A percentile compares a stretch with the other conserved stretches of the same genome.
These are phyloP conservation scores for Balearica regulorum DNA, from an alignment of 2,797 vertebrate species.

Conservation along the genomic window DNA sequence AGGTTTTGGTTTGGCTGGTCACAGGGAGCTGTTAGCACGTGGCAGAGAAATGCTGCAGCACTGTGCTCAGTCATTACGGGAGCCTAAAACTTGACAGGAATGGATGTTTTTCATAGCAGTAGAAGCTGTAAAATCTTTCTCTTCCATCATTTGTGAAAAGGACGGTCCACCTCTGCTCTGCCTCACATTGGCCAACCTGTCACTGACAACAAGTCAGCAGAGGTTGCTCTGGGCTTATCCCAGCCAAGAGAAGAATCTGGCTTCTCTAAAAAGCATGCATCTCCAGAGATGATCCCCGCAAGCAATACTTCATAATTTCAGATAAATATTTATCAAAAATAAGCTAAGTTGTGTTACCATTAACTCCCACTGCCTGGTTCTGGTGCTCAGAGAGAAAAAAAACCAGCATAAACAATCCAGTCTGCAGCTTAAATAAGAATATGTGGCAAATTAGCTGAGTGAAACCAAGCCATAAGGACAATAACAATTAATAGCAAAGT, in stretches of 20 bases:
- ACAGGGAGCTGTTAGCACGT: not conserved
- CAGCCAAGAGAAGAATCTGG: not conserved
- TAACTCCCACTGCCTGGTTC: not conserved
- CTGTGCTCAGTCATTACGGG: not conserved
- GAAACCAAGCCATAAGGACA: not conserved
- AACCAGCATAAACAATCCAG: not conserved
- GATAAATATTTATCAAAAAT: slow-evolving; percentile 30
- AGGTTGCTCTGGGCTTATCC: not conserved
- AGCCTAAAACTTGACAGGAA: not conserved
- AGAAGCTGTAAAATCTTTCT: not conserved
- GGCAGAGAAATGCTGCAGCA: not conserved
- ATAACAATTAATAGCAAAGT: not conserved
- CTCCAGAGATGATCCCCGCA: not conserved
- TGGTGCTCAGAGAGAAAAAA: not conserved
- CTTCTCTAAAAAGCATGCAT: not conserved
- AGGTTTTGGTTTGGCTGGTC: not conserved
- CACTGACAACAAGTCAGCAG: not conserved
- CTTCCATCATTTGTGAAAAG: not conserved
- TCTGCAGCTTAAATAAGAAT: not conserved
- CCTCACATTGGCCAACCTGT: not conserved
- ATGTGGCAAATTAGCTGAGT: not conserved
- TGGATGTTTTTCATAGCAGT: not conserved
- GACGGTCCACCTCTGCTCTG: not conserved
- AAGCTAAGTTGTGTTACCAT: not conserved
- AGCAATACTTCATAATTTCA: slow-evolving; percentile 10